Base-by-base conservation (phyloP, 2,888 invertebrate genomes). In the Synergus itoensis region DNA sequence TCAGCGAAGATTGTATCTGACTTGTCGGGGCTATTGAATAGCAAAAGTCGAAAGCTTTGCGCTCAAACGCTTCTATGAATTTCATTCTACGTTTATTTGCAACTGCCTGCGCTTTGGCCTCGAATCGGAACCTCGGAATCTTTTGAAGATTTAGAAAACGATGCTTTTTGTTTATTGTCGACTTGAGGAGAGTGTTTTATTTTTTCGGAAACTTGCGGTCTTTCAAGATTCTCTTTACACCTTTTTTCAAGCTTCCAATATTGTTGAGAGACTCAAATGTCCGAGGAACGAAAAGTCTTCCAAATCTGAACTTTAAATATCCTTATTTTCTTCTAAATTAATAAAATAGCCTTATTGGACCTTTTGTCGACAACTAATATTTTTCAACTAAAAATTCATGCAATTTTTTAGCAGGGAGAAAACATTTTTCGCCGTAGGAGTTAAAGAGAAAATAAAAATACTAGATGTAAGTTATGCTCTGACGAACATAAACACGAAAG, bases 21-120 rank as follows among this genome's bases (percentile, higher is more conserved):
- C 80, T 76, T 78, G 81, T 81, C 78, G 63, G 69, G 63, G 14
- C 69, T 78, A 77, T 81, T 79, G 64, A 81, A 79, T 79, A 78
- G 64, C 64, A 28, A n/a, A 67, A 77, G 77, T 77, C 63, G 77
- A 48, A 77, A 60, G 63, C 63, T 77, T 81, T 67, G 28, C 77
- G 73, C 67, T 28, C 16, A 18, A 18, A 67, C 77, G 77, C 77
- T 28, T 28, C 28, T 28, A 28, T 28, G 64, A 53, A 78, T 79
- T 67, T 77, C 77, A 79, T 45, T 79, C 69, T 77, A 77, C 60
- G 45, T 69, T 69, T 69, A 69, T 69, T 69, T 69, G 67, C 16
- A 69, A 73, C 69, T 53, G 69, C 48, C 36, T 48, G 45, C n/a
- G 67, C 43, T 41, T 67, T 67, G 12, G 43, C 16, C 21, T 73